Base-by-base conservation (phyloP, 2,888 invertebrate genomes). In the Catocala nupta region DNA sequence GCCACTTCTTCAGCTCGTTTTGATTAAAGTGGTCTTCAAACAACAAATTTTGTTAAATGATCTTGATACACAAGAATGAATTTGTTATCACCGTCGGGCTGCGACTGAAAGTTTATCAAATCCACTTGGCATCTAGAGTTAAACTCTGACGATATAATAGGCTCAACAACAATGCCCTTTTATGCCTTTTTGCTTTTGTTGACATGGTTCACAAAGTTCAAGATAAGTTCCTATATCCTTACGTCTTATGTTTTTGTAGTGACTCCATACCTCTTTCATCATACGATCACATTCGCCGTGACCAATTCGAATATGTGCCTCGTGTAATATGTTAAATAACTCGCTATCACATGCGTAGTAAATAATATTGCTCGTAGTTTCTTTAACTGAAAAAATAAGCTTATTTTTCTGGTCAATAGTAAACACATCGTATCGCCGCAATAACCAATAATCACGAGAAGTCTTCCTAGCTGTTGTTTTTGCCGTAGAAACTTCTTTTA, bases 261-360 rank as follows among this genome's bases (percentile, higher is more conserved):
- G 33, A 34, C 10, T 25, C 1, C 2, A 25, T 9, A 25, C 34
- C n/a, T 34, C 36, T 6, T 33, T 34, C 11, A 50, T 45, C 59
- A 59, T 59, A 12, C 44, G 52, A 45, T 45, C 52, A 52, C 59
- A 45, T 59, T 52, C 52, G 52, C 59, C 52, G 45, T 59, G 59
- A 45, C 59, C 52, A 44, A 59, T 52, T 45, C 47, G 47, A 25
- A 52, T 34, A 36, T 42, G 45, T 55, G 48, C 39, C 36, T 53
- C 50, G 51, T 55, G 34, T 34, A 50, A n/a, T 34, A 50, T n/a
- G n/a, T 50, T n/a, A n/a, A 34, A 50, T 34, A 50, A 50, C 7
- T 50, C 51, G n/a, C 51, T 43, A 43, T 43, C 10, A 11, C 6
- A 3, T 3, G 10, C 11, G 11, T 11, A 43, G 43, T 11, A 43